Conservation (phyloP, 2,888 invertebrate genomes). For the Luperina nickerlii region DNA sequence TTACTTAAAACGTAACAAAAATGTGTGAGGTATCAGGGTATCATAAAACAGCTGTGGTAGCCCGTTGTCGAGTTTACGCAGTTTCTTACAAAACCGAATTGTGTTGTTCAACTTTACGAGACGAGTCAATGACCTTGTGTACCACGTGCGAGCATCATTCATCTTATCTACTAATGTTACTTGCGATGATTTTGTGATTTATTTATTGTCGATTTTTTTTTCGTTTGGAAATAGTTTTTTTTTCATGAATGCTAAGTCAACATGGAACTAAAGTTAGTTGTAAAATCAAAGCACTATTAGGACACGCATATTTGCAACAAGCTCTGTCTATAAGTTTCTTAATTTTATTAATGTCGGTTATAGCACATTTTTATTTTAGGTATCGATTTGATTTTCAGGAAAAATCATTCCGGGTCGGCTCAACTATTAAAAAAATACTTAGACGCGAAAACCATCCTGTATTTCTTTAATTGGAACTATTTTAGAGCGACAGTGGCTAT, state of each 20-base stretch:
- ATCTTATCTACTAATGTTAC: not conserved
- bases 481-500: not conserved
- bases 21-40: constrained; percentile 73
- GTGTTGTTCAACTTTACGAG: constrained; percentile 61
- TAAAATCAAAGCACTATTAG: not conserved
- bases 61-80: constrained; percentile 62
- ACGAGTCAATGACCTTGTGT: constrained; percentile 47
- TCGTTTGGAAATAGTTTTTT: not conserved
- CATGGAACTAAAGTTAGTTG: not conserved
- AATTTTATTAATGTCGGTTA: not conserved
- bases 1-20: constrained; percentile 79
- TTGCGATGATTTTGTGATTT: constrained; percentile 12
- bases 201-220: not conserved
- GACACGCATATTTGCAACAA: not conserved
- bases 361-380: not conserved
- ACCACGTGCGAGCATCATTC: constrained; percentile 24
- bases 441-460: not conserved
- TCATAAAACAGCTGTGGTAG: constrained; percentile 69
- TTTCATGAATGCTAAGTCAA: not conserved
- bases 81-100: constrained; percentile 65
- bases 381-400: not conserved
- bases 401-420: not conserved
- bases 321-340: not conserved
- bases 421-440: not conserved
- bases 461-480: not conserved